These are phyloP conservation scores for Chloroceryle amazona DNA, from an alignment of 2,797 vertebrate species.

Conservation along the genomic window DNA sequence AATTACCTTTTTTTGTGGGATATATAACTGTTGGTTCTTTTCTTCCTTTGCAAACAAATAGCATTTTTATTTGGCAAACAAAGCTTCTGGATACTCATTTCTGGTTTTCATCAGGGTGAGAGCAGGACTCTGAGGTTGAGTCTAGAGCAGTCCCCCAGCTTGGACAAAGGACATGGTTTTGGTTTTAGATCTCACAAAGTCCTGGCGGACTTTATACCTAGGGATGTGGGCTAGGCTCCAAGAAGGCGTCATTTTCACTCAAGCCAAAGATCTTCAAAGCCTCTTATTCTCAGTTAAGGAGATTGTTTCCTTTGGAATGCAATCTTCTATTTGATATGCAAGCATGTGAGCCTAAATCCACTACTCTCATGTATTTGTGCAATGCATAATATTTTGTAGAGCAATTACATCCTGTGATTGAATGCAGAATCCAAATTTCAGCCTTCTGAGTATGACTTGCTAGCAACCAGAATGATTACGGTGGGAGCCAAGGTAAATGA, in stretches of 20 bases:
- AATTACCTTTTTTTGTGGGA: background rate
- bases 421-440: background rate
- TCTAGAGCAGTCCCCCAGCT: background rate
- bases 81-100: background rate
- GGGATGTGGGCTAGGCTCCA: background rate
- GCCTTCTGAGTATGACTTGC: background rate
- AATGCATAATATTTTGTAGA: background rate
- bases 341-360: slow-evolving; percentile 31
- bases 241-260: slow-evolving; percentile 18
- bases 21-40: background rate
- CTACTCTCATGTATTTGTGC: background rate
- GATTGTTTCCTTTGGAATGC: slow-evolving; percentile 52
- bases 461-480: background rate
- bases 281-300: slow-evolving; percentile 38
- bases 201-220: background rate
- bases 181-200: background rate
- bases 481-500: background rate
- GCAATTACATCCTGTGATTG: background rate
- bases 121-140: background rate
- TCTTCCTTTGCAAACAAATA: background rate
- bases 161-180: background rate
- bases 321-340: slow-evolving; percentile 43
- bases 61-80: background rate
- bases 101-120: background rate
- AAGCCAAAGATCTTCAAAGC: slow-evolving; percentile 36